Conservation (phyloP, 2,113 vertebrate species). For the Poecile atricapillus region DNA sequence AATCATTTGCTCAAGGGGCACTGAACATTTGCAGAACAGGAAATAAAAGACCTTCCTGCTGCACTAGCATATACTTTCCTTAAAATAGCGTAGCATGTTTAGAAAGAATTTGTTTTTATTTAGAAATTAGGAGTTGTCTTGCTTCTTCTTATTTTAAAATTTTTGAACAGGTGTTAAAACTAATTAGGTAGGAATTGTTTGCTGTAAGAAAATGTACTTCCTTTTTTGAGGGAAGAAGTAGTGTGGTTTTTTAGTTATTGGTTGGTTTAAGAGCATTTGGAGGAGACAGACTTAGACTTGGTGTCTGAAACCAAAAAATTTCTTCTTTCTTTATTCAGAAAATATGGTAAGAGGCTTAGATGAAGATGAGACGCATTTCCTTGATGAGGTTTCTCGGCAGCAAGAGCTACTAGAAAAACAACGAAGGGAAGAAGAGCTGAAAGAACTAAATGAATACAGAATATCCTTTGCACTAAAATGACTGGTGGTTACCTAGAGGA, state of each 20-base stretch:
- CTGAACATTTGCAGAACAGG: neutral
- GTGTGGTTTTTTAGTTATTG: neutral
- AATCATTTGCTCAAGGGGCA: fast-evolving
- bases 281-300: neutral
- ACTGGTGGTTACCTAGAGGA: neutral
- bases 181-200: neutral
- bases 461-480: conserved; percentile 86
- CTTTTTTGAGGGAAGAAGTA: neutral
- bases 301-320: neutral
- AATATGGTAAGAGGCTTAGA: conserved; percentile 99
- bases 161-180: neutral
- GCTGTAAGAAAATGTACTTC: neutral
- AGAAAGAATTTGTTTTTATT: neutral
- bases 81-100: neutral
- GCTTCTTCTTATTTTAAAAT: neutral
- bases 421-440: conserved; percentile 90
- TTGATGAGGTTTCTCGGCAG: conserved; percentile 96
- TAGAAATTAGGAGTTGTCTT: neutral
- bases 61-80: fast-evolving
- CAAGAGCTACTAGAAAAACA: conserved; percentile 93
- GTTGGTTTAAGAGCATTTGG: neutral
- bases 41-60: neutral
- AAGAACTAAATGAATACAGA: conserved; percentile 92
- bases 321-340: conserved; percentile 73
- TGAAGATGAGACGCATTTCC: conserved; percentile 92